Evolutionary conservation across 2,888 invertebrate species (phyloP), one percentile per base, ranked within the genome.

Genomic region (Eubasilissa splendida): DNA sequence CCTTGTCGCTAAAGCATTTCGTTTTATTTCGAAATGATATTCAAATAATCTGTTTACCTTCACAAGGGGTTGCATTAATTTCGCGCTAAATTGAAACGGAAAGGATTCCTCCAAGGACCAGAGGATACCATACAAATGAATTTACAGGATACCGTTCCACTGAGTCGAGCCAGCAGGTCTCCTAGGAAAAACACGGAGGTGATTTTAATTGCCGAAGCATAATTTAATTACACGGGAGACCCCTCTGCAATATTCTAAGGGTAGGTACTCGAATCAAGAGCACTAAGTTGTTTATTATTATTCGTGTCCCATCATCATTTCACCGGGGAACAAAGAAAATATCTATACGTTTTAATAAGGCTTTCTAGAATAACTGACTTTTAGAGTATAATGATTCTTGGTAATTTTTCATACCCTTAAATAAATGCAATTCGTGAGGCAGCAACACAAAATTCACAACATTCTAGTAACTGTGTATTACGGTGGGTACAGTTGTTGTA

Each of bases 191-290:
- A 78, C 71, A 60, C 53, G 70, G 74, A 71, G 71, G 78, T 78
- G 78, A 79, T 79, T 79, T 79, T 79, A 79, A 79, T 79, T 74
- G 74, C 73, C 71, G 31, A 54, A 60, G 80, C 76, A 60, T 80
- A 80, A 80, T 80, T 80, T 70, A 80, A 80, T 80, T 76, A 75
- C 59, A 59, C 74, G 50, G n/a, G 14, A 53, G 59, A 58, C 73
- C 58, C 58, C 56, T 73, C 58, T 71, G 54, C 68, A 68, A 68
- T 50, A 33, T 52, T 68, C 42, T 68, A 68, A 68, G 42, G 68
- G 42, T 66, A 66, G 50, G 12, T 10, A 14, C 11, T 12, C 3
- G 63, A 63, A 63, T 31, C 63, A 63, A 31, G 8, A 63, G 63
- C 63, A 33, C 5, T 11, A 33, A 63, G 33, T 63, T 33, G 63